Evolutionary conservation across 2,113 vertebrate genomes (phyloP), one percentile per base, ranked within the genome.

Genomic region (Nycticebus coucang): DNA sequence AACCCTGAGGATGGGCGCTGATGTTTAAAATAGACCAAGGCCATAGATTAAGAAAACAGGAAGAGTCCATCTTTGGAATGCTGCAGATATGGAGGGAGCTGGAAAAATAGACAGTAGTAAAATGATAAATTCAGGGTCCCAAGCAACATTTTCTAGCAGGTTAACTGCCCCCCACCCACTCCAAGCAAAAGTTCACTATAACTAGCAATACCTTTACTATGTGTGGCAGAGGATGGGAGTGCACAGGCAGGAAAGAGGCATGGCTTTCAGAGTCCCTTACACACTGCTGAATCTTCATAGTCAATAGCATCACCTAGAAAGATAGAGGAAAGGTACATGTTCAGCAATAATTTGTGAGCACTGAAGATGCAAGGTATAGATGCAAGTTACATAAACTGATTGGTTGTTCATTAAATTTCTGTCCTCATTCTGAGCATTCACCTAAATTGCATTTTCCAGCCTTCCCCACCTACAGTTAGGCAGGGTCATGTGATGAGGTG

Each of bases 11-110:
- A 66, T 93, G 87, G 69, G 55, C 86, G 85, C 53, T 89, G 22
- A 83, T 87, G 22, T 89, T 96, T 72, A 96, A 96, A 97, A 97
- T 93, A 95, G 92, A 18, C 50, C 91, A 69, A 87, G 55, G 30
- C 14, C 11, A 3, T 68, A 89, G 74, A 75, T 30, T 72, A 87
- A 81, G 80, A 93, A 96, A 97, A 95, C 91, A 95, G 86, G 66
- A 96, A 96, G 66, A 84, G 81, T 91, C 60, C 88, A 91, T 26
- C 17, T 89, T 53, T 87, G 28, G 26, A 69, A 69, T 83, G 71
- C 13, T 33, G 21, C 78, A n/a, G 26, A 62, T 91, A 17, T 15
- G 24, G 33, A 95, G 12, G 30, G 66, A 96, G 28, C 21, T 91
- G 4, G 53, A 83, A 93, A 95, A 62, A n/a, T 55, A 4, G 55